Evolutionary conservation across 2,113 vertebrate genomes (phyloP), one percentile per base, ranked within the genome.

Genomic region (Poeciliopsis occidentalis): DNA sequence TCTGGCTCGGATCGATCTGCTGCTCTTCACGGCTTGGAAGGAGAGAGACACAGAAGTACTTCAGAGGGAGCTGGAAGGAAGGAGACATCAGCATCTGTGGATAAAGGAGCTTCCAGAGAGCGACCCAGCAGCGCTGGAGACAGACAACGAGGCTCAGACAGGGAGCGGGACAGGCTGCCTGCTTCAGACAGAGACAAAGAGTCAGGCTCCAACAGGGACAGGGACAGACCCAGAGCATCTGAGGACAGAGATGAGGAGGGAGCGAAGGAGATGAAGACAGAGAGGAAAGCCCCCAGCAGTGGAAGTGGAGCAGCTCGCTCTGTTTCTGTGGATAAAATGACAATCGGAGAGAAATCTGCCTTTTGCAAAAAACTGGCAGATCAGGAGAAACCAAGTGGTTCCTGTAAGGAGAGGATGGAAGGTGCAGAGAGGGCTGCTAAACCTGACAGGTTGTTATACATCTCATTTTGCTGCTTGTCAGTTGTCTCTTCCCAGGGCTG

Each of bases 301-400:
- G 72, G 67, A 12, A 75, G 76, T 51, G 80, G 64, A 27, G 86
- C 61, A 63, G 79, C 74, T 1, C 81, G 92, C 27, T 92, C 91
- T 0, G 89, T 93, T 30, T 89, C 80, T 78, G 69, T 93, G 67
- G 92, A 93, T 64, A 91, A 92, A 80, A 73, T 92, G 89, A 92
- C 91, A 34, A 93, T 93, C 0, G 89, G 26, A 8, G 92, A 93
- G 76, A 91, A 91, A 70, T 87, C 86, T 0, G 74, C 84, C 41
- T 13, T 76, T 68, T 57, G 77, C 30, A 90, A 8, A 61, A 91
- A 17, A 68, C 41, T 3, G 19, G 0, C 32, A 2, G 88, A 91
- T 60, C 82, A 64, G 37, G 91, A 92, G 54, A 93, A 88, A 78
- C 62, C 84, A 5, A 84, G 70, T 17, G 8, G 4, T 2, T 65